Evolutionary conservation across 2,113 vertebrate species (phyloP).

Genomic region (Glaucidium brasilianum): DNA sequence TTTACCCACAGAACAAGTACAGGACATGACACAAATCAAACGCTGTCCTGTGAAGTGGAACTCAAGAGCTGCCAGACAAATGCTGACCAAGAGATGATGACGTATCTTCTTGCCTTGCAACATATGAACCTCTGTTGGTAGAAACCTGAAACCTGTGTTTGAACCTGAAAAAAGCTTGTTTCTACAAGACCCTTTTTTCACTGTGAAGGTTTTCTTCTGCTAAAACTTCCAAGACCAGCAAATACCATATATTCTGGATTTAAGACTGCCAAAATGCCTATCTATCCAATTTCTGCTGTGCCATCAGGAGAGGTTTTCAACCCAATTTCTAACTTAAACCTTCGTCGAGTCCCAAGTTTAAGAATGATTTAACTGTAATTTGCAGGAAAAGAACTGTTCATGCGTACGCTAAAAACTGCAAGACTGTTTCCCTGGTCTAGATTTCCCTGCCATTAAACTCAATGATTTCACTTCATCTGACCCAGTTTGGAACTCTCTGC

Average conservation of each 20-base stretch:
- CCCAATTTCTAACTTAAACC: neutral
- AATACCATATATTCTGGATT: neutral
- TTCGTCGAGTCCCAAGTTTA: neutral
- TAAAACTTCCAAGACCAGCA: neutral
- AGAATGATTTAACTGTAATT: neutral
- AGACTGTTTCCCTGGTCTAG: neutral
- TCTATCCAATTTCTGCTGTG: neutral
- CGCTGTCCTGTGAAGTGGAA: neutral
- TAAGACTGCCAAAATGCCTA: neutral
- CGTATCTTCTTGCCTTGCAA: neutral
- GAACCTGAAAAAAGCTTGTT: neutral
- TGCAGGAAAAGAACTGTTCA: neutral
- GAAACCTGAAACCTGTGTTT: neutral
- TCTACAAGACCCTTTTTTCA: neutral
- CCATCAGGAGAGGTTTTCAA: neutral
- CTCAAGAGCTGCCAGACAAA: neutral
- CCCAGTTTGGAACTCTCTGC: neutral
- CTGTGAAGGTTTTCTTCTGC: neutral
- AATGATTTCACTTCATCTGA: conserved; percentile 1
- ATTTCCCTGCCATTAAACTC: neutral
- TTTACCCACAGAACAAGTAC: neutral
- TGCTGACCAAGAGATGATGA: neutral
- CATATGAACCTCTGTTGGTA: neutral
- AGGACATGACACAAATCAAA: neutral
- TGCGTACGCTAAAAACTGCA: neutral